Conservation (phyloP, 2,888 invertebrate genomes). For the Drosophila kanekoi region DNA sequence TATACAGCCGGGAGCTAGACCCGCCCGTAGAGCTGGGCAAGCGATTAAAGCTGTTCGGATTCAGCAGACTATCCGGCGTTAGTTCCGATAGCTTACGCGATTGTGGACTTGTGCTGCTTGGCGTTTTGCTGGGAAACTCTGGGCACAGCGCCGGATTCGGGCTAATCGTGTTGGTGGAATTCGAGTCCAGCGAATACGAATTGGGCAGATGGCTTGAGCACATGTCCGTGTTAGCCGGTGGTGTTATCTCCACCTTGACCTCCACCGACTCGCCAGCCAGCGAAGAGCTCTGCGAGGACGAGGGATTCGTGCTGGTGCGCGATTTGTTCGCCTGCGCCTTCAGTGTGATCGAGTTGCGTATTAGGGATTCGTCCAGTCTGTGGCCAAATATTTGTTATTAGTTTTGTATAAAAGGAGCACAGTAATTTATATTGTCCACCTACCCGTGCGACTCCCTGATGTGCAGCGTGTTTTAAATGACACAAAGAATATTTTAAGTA, state of each 20-base stretch:
- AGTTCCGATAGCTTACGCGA: conserved; percentile 84
- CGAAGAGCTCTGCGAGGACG: conserved; percentile 85
- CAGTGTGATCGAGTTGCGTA: conserved; percentile 85
- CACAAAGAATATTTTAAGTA: background rate
- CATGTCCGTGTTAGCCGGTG: conserved; percentile 81
- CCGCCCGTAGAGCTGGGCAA: conserved; percentile 82
- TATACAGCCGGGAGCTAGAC: conserved; percentile 84
- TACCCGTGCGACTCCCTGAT: conserved; percentile 89
- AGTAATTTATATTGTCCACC: conserved; percentile 75
- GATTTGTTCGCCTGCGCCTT: conserved; percentile 83
- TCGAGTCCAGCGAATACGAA: conserved; percentile 85
- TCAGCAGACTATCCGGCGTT: conserved; percentile 83
- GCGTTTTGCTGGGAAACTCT: conserved; percentile 82
- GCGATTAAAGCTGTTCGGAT: conserved; percentile 84
- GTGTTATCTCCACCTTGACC: conserved; percentile 85
- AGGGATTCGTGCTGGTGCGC: conserved; percentile 84
- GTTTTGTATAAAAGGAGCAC: background rate
- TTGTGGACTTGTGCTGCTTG: conserved; percentile 79
- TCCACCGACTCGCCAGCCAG: conserved; percentile 84
- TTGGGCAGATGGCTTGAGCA: conserved; percentile 81
- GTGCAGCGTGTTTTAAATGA: conserved; percentile 8
- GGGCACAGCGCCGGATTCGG: conserved; percentile 82
- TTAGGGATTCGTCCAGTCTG: conserved; percentile 88
- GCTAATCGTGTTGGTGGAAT: conserved; percentile 82
- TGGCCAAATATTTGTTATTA: background rate